These are phyloP conservation scores for Theristus sp. DNA, from an alignment of 2,888 invertebrate species.

Conservation along the genomic window DNA sequence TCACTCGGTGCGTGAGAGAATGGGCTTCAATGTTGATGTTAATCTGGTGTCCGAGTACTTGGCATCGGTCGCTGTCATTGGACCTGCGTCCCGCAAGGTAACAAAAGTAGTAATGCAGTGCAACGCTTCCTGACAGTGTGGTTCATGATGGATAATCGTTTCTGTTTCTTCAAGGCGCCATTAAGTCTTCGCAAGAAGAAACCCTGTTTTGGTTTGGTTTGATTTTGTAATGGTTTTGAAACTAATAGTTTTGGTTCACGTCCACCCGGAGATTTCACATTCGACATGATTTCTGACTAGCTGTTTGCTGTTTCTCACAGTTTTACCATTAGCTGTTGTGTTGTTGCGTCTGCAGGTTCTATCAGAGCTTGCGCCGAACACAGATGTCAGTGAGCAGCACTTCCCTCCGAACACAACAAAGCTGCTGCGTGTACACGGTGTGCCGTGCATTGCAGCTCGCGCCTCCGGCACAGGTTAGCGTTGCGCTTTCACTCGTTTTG, in stretches of 20 bases:
- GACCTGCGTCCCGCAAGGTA: constrained; percentile 16
- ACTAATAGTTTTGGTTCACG: no score
- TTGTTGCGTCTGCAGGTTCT: constrained; percentile 21
- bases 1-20: constrained; percentile 13
- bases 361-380: constrained; percentile 22
- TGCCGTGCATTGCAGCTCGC: constrained; percentile 22
- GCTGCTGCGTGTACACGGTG: constrained; percentile 24
- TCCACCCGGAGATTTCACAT: no score
- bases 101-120: no score
- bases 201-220: no score
- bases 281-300: no score
- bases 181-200: no score
- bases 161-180: no score
- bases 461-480: constrained; percentile 30
- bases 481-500: background rate
- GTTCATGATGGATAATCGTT: no score
- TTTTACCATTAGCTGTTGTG: no score
- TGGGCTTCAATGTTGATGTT: constrained; percentile 15
- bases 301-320: no score
- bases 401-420: constrained; percentile 30
- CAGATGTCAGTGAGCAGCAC: constrained; percentile 23
- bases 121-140: no score
- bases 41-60: constrained; percentile 17
- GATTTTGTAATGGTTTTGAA: no score
- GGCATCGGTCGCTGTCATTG: constrained; percentile 18